Percentiles rank a stretch among this genome's conserved stretches.
These are phyloP conservation scores for Cassiopea xamachana DNA, from an alignment of 30 jellyfish, hydroid and myxozoan species.

Conservation along the genomic window DNA sequence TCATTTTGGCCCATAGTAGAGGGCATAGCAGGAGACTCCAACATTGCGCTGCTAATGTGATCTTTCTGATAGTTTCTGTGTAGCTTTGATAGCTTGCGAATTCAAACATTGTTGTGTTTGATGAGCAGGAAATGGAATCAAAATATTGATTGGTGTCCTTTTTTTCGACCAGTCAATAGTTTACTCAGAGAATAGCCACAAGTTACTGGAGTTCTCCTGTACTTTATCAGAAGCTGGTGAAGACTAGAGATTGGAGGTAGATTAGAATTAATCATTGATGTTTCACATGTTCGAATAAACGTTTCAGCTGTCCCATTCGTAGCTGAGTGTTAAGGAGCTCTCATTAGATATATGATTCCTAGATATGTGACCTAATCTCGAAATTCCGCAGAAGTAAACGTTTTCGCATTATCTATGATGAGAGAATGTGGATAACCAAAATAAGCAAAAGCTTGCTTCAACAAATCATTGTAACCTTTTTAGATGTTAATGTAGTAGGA, in stretches of 20 bases:
- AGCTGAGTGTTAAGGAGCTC: conserved; percentile 53
- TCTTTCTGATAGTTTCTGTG: not conserved
- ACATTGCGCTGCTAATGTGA: conserved; percentile 9
- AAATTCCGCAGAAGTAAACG: conserved; percentile 39
- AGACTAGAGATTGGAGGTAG: conserved; percentile 7
- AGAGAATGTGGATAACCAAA: conserved; percentile 38
- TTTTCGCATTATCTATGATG: conserved; percentile 16
- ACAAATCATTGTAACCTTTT: conserved; percentile 29
- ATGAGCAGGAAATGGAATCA: conserved; percentile 33
- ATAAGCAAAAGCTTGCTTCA: conserved; percentile 37
- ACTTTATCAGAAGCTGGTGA: conserved; percentile 40
- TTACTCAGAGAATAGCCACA: conserved; percentile 31
- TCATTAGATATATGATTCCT: conserved; percentile 27
- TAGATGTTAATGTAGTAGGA: conserved; percentile 1
- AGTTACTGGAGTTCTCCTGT: conserved; percentile 25
- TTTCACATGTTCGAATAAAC: conserved; percentile 27
- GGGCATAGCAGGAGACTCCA: conserved; percentile 46
- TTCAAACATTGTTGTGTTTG: conserved; percentile 6
- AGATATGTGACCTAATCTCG: conserved; percentile 6
- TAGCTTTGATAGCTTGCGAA: not conserved
- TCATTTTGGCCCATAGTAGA: conserved; percentile 43
- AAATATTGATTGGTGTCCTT: conserved; percentile 1
- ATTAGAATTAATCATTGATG: conserved; percentile 12
- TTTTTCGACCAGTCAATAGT: conserved; percentile 28
- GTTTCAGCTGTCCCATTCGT: conserved; percentile 9